Evolutionary conservation across 1,140 invertebrate species (phyloP).

Genomic region (Himalopsyche phryganea): DNA sequence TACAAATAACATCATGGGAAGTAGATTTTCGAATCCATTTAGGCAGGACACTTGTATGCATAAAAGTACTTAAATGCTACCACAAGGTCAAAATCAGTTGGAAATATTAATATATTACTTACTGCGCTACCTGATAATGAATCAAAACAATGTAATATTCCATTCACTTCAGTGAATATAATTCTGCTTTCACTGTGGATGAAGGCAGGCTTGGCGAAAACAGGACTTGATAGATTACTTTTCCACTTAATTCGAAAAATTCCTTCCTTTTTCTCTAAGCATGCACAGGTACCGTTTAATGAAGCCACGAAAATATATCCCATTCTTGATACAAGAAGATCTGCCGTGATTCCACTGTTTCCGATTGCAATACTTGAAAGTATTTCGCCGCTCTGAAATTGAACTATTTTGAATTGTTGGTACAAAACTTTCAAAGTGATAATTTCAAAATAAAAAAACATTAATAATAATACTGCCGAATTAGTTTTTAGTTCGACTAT

Average conservation of each 20-base stretch:
- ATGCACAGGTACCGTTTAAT: conserved; percentile 54
- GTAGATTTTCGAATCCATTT: too few species aligned
- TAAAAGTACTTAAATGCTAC: too few species aligned
- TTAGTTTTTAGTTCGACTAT: too few species aligned
- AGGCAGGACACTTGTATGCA: too few species aligned
- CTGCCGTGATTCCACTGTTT: conserved; percentile 58
- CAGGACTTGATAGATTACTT: conserved; percentile 51
- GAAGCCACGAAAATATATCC: conserved; percentile 53
- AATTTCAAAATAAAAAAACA: too few species aligned
- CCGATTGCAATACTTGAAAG: conserved; percentile 40
- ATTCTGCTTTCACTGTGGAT: conserved; percentile 9
- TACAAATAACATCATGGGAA: too few species aligned
- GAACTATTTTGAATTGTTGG: too few species aligned
- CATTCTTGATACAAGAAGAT: conserved; percentile 51
- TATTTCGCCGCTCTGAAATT: conserved; percentile 42
- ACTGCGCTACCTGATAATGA: conserved; percentile 4
- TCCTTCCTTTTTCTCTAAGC: conserved; percentile 48
- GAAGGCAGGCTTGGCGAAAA: conserved; percentile 62
- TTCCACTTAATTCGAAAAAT: conserved; percentile 53
- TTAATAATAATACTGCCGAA: too few species aligned
- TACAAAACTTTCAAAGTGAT: too few species aligned
- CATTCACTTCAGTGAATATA: conserved; percentile 17
- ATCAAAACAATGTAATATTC: conserved; percentile 16
- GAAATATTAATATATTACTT: too few species aligned
- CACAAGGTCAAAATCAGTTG: too few species aligned